Conservation (phyloP, 2,797 vertebrate genomes). For the Myotis pilosus region DNA sequence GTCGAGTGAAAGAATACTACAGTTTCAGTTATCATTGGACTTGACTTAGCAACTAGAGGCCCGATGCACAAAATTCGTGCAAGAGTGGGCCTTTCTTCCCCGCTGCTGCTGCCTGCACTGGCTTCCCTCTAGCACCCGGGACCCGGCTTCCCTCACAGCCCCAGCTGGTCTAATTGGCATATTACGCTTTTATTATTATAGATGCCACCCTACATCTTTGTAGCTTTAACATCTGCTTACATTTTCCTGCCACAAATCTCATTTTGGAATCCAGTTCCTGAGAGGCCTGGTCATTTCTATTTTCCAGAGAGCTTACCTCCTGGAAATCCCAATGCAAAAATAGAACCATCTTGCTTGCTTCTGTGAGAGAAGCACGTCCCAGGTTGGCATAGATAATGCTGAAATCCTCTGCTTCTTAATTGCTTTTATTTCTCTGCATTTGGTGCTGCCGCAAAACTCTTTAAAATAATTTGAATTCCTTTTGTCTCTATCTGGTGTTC, state of each 20-base stretch:
- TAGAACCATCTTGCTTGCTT: not conserved
- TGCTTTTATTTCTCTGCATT: slow-evolving; percentile 40
- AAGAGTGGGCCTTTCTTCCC: too few relatives aligned
- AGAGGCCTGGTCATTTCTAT: not conserved
- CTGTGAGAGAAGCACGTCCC: not conserved
- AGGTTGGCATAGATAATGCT: not conserved
- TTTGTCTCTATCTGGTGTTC: slow-evolving; percentile 57
- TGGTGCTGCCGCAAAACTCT: not conserved
- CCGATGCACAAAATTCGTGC: too few relatives aligned
- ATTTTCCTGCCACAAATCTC: not conserved
- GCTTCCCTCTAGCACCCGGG: too few relatives aligned
- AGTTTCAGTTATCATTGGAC: not conserved
- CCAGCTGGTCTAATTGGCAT: too few relatives aligned
- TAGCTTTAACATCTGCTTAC: not conserved
- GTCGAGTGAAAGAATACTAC: not conserved
- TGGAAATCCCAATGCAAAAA: not conserved
- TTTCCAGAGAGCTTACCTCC: not conserved
- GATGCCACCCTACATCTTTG: not conserved
- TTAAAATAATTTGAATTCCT: slow-evolving; percentile 58
- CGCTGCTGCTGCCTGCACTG: fast-evolving
- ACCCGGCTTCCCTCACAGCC: too few relatives aligned
- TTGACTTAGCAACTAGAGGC: not conserved
- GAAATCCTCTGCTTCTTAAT: not conserved
- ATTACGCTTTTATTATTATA: too few relatives aligned
- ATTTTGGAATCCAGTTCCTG: not conserved